Evolutionary conservation across 2,797 vertebrate species (phyloP), one percentile per base, ranked within the genome.

Genomic region (Mycteria americana): DNA sequence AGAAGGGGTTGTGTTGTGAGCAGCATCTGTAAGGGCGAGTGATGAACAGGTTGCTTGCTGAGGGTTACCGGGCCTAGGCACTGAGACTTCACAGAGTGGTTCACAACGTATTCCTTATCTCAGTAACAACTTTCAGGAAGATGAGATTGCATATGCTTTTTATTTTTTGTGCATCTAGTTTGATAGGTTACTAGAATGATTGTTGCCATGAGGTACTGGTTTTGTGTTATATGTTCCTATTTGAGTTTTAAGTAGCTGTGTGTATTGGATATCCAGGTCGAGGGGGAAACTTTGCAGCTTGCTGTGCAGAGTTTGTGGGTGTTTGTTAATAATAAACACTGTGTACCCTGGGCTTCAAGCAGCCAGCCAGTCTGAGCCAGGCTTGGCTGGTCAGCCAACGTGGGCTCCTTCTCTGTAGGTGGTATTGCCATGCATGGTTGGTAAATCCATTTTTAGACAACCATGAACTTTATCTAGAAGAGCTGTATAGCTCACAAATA

Each of bases 341-440:
- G 3, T 12, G 19, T 56, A 41, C 19, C 33, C 31, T 69, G 50
- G 19, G 22, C 81, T 85, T 93, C 43, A 45, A 89, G 72, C 54
- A 95, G 70, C 25, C 74, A 85, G 85, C 46, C 59, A 46, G 70
- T 28, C 80, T 72, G 79, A 88, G 51, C 70, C 88, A 84, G 65
- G 73, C 79, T 89, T 94, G 92, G 60, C 13, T 92, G 43, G 45
- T 31, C 75, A 77, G 79, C 56, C 72, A 68, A 0, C 0, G 0
- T 83, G 79, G 62, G 65, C 88, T 90, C 27, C 83, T 85, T 72
- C 80, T 93, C 45, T 86, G 65, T 88, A 51, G 79, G 62, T 74
- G 57, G n/a, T 75, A 57, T 74, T 84, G 76, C 82, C 79, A 25
- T 75, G 83, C 65, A n/a, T 22, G 27, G 18, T 31, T 50, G 69